phyloP scores from a whole-genome alignment of 1,140 invertebrate species.

The Drosophila tani region DNA sequence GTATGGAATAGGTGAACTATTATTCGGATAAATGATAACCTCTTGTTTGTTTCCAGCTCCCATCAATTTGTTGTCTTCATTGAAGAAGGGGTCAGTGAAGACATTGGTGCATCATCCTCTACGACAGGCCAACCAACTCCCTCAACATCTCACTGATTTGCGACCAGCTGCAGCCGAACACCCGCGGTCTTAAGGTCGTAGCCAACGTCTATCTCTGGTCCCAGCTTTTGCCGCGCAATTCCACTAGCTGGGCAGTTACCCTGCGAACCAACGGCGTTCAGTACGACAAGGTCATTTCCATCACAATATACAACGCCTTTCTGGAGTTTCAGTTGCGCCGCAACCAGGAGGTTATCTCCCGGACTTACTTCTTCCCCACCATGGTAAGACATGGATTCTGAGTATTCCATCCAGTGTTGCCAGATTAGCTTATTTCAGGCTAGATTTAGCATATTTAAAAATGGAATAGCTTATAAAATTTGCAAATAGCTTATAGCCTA shows the following conservation, averaged over 20 bases:
- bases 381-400: no score
- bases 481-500: no score
- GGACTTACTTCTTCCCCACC: slow-evolving; percentile 73
- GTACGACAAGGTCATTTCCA: slow-evolving; percentile 68
- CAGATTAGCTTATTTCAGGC: no score
- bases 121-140: slow-evolving; percentile 45
- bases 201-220: slow-evolving; percentile 66
- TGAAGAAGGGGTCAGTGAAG: no score
- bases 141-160: slow-evolving; percentile 73
- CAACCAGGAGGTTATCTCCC: slow-evolving; percentile 40
- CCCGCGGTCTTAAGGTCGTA: slow-evolving; percentile 52
- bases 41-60: no score
- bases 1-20: no score
- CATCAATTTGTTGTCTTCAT: no score
- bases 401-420: no score
- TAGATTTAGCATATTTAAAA: no score
- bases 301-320: slow-evolving; percentile 64
- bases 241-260: slow-evolving; percentile 56
- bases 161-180: slow-evolving; percentile 56
- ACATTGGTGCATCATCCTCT: no score
- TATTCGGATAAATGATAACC: no score
- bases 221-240: slow-evolving; percentile 55
- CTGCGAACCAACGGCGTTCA: slow-evolving; percentile 76
- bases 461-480: no score
- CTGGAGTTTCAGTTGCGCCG: slow-evolving; percentile 68